Evolutionary conservation across 2,113 vertebrate species (phyloP), one percentile per base, ranked within the genome.

Genomic region (Oreochromis aureus): DNA sequence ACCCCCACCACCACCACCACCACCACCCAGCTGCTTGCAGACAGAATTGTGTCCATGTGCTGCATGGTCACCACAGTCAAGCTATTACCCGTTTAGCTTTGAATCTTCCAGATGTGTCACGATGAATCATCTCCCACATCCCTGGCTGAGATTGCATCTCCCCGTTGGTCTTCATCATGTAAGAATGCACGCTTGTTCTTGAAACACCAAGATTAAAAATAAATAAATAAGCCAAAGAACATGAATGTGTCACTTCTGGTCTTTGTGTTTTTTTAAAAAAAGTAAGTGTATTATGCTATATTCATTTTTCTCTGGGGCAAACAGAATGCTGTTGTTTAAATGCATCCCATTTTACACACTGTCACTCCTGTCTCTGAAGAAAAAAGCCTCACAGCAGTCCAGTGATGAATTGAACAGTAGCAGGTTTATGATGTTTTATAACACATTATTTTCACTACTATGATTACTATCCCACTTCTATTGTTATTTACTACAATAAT

Each of bases 121-220:
- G 8, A 80, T 87, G 86, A 94, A 90, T 92, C 85, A 90, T 66
- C 63, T 63, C 78, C 59, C 34, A 69, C 39, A 69, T 78, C 78
- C 81, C 61, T 24, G 46, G 71, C 56, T 44, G 16, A 59, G n/a
- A 81, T 48, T 48, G 59, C 76, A 61, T 34, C 80, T 76, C 80
- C 55, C 81, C 9, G 3, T 32, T 82, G 39, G 81, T 34, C 55
- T 53, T 82, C 48, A 51, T 82, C 41, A 18, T 78, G 34, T 34
- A 66, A 16, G 3, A 87, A 39, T 44, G 6, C 11, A 19, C 3
- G 46, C 46, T 34, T 78, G 73, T 30, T 78, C 46, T 32, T 78
- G 16, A 78, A 78, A 53, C 10, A 53, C 18, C 44, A 78, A 78
- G 44, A 76, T 19, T 46, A 30, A 73, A 34, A 19, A 7, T 13